These are phyloP conservation scores for Cydia pomonella DNA, from an alignment of 1,140 invertebrate genomes.

Conservation along the genomic window DNA sequence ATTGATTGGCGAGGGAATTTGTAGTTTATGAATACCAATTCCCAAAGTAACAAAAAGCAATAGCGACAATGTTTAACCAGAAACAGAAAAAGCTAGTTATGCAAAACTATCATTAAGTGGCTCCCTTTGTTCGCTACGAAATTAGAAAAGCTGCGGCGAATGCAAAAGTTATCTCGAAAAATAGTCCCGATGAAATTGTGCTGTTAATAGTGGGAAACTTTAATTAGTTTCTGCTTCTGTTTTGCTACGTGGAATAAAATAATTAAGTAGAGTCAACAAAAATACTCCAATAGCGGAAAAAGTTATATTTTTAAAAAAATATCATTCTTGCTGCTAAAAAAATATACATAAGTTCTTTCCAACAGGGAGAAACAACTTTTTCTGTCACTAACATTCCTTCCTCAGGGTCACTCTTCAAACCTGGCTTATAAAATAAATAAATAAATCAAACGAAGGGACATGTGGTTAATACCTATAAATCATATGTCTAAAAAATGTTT, in stretches of 20 bases:
- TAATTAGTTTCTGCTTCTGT: conserved; percentile 26
- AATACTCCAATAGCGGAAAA: background rate
- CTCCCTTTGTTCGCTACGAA: background rate
- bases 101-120: conserved; percentile 10
- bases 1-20: too few species aligned
- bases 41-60: background rate
- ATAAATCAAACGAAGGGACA: too few species aligned
- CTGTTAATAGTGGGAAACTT: conserved; percentile 18
- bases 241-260: background rate
- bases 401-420: too few species aligned
- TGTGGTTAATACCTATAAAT: too few species aligned
- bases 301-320: too few species aligned
- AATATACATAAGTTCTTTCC: too few species aligned
- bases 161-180: conserved; percentile 20
- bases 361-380: too few species aligned
- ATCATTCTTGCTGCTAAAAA: too few species aligned
- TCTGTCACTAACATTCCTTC: too few species aligned
- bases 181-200: conserved; percentile 16
- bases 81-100: background rate
- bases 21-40: too few species aligned
- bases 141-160: conserved; percentile 5
- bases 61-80: background rate
- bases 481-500: too few species aligned
- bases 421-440: too few species aligned
- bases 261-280: background rate